Percentiles rank a stretch among this genome's conserved stretches.
These are phyloP conservation scores for Myiothlypis coronata DNA, from an alignment of 2,797 vertebrate genomes.

Conservation along the genomic window DNA sequence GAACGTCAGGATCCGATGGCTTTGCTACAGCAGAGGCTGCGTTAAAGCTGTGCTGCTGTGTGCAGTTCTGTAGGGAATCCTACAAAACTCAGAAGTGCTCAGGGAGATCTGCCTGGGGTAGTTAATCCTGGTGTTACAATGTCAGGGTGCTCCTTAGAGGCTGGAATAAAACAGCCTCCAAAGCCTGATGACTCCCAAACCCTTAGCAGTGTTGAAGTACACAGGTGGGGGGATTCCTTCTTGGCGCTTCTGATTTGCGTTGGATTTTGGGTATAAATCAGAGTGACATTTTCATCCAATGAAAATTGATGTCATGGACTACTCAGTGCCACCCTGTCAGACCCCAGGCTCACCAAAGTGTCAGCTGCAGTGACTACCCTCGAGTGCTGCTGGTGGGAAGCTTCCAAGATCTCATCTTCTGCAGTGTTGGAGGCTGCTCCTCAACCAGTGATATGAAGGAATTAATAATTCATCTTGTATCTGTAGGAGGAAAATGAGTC, in stretches of 20 bases:
- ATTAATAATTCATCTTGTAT: slow-evolving; percentile 65
- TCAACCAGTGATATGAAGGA: slow-evolving; percentile 35
- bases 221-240: background rate
- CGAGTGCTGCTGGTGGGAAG: slow-evolving; percentile 28
- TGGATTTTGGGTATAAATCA: background rate
- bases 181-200: rapidly evolving
- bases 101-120: rapidly evolving
- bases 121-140: rapidly evolving
- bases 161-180: background rate
- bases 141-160: rapidly evolving
- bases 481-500: slow-evolving; percentile 63
- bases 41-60: background rate
- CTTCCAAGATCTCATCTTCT: slow-evolving; percentile 15
- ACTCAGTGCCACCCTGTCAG: background rate
- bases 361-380: background rate
- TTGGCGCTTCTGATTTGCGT: background rate
- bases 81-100: background rate
- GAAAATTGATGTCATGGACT: background rate
- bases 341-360: background rate
- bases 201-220: background rate
- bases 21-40: background rate
- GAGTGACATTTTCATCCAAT: background rate
- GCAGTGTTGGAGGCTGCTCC: slow-evolving; percentile 42
- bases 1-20: background rate
- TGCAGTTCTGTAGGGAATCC: rapidly evolving